Conservation (phyloP, 2,797 vertebrate genomes). For the Mus caroli region DNA sequence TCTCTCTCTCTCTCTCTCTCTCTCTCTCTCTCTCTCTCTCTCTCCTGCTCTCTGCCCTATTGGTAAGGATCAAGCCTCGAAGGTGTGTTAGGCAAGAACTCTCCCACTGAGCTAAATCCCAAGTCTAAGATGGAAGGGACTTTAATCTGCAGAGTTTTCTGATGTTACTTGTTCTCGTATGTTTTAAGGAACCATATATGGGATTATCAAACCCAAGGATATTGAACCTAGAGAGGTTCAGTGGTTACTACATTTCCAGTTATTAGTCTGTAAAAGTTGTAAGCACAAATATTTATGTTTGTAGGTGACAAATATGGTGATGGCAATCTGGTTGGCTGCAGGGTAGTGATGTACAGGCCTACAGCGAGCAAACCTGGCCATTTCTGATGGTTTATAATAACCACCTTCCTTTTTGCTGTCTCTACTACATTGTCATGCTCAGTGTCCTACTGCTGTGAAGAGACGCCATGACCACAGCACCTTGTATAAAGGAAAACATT, state of each 20-base stretch:
- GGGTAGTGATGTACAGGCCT: not conserved
- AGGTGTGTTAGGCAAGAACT: not conserved
- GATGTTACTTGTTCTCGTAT: slow-evolving; percentile 11
- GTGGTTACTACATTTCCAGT: slow-evolving; percentile 16
- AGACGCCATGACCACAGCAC: not conserved
- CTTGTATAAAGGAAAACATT: not conserved
- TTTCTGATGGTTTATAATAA: slow-evolving; percentile 53
- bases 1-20: too few species aligned
- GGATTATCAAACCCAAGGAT: slow-evolving; percentile 45
- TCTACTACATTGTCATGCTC: not conserved
- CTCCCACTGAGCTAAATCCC: not conserved
- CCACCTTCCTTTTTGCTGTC: slow-evolving; percentile 40
- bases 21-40: too few species aligned
- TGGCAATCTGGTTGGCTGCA: slow-evolving; percentile 9
- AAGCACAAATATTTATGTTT: not conserved
- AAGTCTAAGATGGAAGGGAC: slow-evolving; percentile 43
- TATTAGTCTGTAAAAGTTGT: slow-evolving; percentile 36
- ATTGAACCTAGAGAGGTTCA: slow-evolving; percentile 35
- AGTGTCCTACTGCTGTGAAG: not conserved
- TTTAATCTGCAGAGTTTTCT: slow-evolving; percentile 58
- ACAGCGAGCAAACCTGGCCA: slow-evolving; percentile 56
- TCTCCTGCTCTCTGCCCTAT: too few species aligned
- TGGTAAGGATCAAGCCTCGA: not conserved
- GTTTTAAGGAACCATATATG: slow-evolving; percentile 51
- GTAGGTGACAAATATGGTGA: not conserved